Evolutionary conservation across 2,888 invertebrate species (phyloP).

Genomic region (Diplolepis rosae): DNA sequence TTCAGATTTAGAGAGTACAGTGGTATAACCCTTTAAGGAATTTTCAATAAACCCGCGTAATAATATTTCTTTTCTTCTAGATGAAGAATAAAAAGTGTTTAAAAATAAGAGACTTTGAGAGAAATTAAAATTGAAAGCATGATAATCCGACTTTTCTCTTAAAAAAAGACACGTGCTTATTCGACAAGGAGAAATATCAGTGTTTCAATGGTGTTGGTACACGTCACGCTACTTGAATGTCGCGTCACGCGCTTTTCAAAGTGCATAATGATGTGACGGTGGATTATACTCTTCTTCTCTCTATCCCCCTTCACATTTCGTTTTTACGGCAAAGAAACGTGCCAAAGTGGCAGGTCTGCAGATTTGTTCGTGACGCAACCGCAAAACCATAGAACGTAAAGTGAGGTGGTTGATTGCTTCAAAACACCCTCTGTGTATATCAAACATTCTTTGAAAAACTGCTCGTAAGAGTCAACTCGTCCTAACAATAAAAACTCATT

Average conservation of each 20-base stretch:
- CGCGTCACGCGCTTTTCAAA: conserved; percentile 36
- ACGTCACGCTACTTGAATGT: conserved; percentile 30
- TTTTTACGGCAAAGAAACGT: conserved; percentile 39
- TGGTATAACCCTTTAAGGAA: no score
- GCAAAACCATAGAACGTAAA: conserved; percentile 32
- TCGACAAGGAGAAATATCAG: neutral
- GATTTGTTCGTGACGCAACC: conserved; percentile 44
- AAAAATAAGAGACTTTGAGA: neutral
- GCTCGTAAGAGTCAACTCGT: neutral
- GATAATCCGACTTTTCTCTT: neutral
- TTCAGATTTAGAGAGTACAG: no score
- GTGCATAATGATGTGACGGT: conserved; percentile 34
- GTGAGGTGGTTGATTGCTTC: neutral
- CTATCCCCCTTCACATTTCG: conserved; percentile 24
- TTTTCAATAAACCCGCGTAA: no score
- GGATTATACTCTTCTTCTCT: conserved; percentile 29
- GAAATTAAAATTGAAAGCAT: neutral
- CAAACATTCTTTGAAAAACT: neutral
- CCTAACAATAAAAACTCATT: conserved; percentile 8
- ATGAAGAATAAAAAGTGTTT: neutral
- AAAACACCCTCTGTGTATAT: conserved; percentile 1
- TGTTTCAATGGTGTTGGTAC: conserved; percentile 6
- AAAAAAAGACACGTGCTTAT: neutral
- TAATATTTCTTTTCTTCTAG: no score
- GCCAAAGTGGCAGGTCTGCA: conserved; percentile 33